Conservation (phyloP, 2,113 vertebrate species). For the Podarcis raffonei region DNA sequence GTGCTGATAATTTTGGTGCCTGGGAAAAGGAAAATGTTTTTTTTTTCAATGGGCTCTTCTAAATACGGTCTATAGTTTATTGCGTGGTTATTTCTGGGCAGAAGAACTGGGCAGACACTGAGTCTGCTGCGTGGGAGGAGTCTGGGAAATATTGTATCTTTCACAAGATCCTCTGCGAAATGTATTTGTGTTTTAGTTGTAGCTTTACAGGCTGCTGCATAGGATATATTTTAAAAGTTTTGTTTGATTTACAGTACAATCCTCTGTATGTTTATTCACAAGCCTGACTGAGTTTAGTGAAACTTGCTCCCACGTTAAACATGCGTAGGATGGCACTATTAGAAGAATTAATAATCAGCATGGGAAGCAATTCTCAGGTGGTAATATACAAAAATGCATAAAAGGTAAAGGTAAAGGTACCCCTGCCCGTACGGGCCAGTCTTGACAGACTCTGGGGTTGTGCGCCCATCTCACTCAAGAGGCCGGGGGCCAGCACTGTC, state of each 20-base stretch:
- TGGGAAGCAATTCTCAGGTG: neutral
- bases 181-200: rapidly evolving
- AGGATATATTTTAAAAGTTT: neutral
- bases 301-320: neutral
- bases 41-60: neutral
- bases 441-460: too few species aligned
- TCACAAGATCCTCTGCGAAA: neutral
- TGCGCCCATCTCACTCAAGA: too few species aligned
- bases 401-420: too few species aligned
- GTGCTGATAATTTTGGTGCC: neutral
- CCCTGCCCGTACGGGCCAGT: too few species aligned
- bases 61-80: neutral
- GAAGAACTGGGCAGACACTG: neutral
- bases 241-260: neutral
- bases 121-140: neutral
- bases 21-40: neutral
- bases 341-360: neutral
- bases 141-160: neutral
- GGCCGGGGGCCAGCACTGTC: too few species aligned
- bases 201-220: neutral
- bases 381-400: neutral
- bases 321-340: neutral
- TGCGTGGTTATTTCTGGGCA: rapidly evolving
- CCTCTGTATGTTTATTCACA: neutral
- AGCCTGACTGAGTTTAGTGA: neutral